A percentile compares a stretch with the other conserved stretches of the same genome.
Evolutionary conservation across 2,797 vertebrate genomes (phyloP).

Genomic region (Morus bassanus): DNA sequence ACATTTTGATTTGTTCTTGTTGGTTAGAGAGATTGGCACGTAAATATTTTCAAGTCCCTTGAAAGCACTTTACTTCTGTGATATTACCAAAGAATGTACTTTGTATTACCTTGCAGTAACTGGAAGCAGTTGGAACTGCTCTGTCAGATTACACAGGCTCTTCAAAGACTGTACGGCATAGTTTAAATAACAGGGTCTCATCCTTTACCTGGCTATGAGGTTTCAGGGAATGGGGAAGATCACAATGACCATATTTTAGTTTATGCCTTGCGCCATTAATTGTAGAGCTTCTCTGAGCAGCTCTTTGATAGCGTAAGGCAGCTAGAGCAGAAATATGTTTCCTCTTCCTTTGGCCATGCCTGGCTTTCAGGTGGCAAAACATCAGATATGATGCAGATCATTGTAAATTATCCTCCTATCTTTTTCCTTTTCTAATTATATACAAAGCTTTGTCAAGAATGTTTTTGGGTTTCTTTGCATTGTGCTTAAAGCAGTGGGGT

Average conservation of each 20-base stretch:
- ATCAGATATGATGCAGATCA: neutral
- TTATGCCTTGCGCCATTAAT: neutral
- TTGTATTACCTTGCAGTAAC: neutral
- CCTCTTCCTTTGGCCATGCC: neutral
- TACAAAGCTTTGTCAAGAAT: neutral
- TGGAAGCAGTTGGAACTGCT: neutral
- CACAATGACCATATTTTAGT: neutral
- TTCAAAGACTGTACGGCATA: neutral
- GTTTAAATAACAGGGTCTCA: neutral
- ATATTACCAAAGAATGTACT: neutral
- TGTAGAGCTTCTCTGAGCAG: neutral
- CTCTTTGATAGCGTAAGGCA: neutral
- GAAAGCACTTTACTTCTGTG: neutral
- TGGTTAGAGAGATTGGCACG: neutral
- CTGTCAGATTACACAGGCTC: neutral
- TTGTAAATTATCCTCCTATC: neutral
- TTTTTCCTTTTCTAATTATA: neutral
- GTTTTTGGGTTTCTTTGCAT: neutral
- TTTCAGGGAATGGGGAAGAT: neutral
- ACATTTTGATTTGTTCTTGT: neutral
- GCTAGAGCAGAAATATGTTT: neutral
- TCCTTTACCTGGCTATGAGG: neutral
- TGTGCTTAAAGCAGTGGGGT: neutral
- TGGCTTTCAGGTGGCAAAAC: neutral
- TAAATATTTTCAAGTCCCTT: conserved; percentile 13